These are phyloP conservation scores for Cancer borealis DNA, from an alignment of 2,888 invertebrate genomes.

Conservation along the genomic window DNA sequence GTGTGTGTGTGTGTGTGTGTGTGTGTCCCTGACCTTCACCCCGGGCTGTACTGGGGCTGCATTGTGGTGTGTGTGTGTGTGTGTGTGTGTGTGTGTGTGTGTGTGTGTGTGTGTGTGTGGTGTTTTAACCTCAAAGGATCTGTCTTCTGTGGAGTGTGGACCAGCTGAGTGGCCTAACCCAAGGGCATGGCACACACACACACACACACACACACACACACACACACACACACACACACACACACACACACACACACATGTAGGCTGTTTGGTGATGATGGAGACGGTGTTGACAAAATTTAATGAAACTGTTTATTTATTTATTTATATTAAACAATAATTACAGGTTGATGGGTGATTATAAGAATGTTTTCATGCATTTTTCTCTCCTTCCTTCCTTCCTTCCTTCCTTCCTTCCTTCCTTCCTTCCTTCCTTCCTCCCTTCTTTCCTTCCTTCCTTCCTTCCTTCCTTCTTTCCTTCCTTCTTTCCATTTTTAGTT, in stretches of 20 bases:
- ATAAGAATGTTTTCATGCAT: background rate
- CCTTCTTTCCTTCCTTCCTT: background rate
- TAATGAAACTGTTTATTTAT: background rate
- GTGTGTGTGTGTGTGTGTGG: too few species aligned
- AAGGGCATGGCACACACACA: background rate
- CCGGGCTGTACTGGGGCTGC: constrained; percentile 27
- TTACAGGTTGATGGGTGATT: background rate
- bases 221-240: background rate
- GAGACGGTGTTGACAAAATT: background rate
- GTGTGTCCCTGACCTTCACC: constrained; percentile 33
- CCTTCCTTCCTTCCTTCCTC: background rate
- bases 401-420: background rate
- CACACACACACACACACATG: constrained; percentile 6
- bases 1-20: constrained; percentile 7
- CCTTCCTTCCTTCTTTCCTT: too few species aligned
- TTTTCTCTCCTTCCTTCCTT: background rate
- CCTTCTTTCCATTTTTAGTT: too few species aligned
- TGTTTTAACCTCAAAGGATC: background rate
- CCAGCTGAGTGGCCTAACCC: constrained; percentile 1
- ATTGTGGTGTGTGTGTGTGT: background rate
- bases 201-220: background rate
- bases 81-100: too few species aligned
- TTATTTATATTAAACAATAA: background rate
- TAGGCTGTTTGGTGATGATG: background rate
- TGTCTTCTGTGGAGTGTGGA: background rate